Evolutionary conservation across 2,888 invertebrate genomes (phyloP), one percentile per base, ranked within the genome.

Genomic region (Philopedon plagiatum): DNA sequence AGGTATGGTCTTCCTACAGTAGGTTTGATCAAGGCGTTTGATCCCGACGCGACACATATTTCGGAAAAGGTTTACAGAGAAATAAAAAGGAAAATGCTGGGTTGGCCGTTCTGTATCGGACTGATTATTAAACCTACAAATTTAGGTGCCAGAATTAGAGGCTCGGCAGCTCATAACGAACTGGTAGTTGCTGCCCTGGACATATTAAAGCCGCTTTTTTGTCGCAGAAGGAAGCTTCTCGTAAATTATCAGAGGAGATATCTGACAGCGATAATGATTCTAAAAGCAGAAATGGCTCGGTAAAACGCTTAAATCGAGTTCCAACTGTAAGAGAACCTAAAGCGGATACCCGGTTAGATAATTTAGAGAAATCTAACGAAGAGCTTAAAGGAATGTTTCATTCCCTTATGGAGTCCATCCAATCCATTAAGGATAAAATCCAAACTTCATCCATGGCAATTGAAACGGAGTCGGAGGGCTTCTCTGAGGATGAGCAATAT

Each of bases 1-100:
- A 69, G 77, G 23, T 79, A 77, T 58, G 77, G 73, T 1, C 60
- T 78, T 0, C 78, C 77, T 0, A 79, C 76, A 19, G 74, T 78
- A 1, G 77, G 61, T 9, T 26, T 79, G 44, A 73, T 68, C 11
- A 67, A 44, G 41, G 78, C 77, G 2, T 79, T 79, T 39, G 71
- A 73, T 3, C 78, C 78, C 19, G 67, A 74, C 7, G 73, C 74
- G 26, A 66, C 64, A 1, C 66, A 69, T 11, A 56, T 79, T 5
- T 65, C 74, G 3, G 78, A 80, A 49, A 76, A 71, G 34, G 64
- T 39, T 2, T 79, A 73, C 62, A 54, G 76, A 21, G 73, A 77
- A 26, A 76, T 74, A 13, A 79, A 79, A 64, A 32, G 74, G 7
- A 75, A 72, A 23, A 68, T 80, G 57, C 44, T 80, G n/a, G 51